Base-by-base conservation (phyloP, 1,140 invertebrate genomes). In the Anagrus nilaparvatae region DNA sequence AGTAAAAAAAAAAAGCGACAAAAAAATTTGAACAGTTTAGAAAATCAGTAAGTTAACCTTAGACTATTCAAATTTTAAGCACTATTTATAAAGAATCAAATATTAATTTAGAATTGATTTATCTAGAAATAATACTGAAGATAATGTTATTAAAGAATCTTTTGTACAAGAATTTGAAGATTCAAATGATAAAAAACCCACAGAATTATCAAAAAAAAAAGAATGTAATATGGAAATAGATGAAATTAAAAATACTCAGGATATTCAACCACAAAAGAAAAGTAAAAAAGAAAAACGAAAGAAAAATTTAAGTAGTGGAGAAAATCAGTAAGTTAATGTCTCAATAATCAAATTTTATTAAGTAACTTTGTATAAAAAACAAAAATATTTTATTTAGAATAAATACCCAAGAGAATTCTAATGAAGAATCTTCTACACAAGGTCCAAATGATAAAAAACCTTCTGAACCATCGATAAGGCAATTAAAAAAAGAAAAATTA, bases 401-500 rank as follows among this genome's bases (percentile, higher is more conserved):
- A n/a, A n/a, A n/a, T n/a, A n/a, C n/a, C n/a, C n/a, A n/a, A n/a
- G n/a, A n/a, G n/a, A n/a, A n/a, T n/a, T n/a, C n/a, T n/a, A n/a
- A n/a, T n/a, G n/a, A n/a, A n/a, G n/a, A n/a, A n/a, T n/a, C n/a
- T n/a, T n/a, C n/a, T n/a, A n/a, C n/a, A n/a, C n/a, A n/a, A n/a
- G n/a, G n/a, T n/a, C n/a, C n/a, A n/a, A n/a, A n/a, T n/a, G n/a
- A n/a, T n/a, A n/a, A n/a, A n/a, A n/a, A n/a, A n/a, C n/a, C n/a
- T n/a, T n/a, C n/a, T n/a, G 35, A 48, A 20, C 47, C 43, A 18
- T 61, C 59, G 4, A 61, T 56, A 29, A 50, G 58, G 13, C 50
- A 57, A 37, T 9, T 61, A 1, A 67, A 63, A 28, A 62, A 28
- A 38, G 49, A 59, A 48, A 64, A 55, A 5, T 40, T 44, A 32